Conservation (phyloP, 2,888 invertebrate genomes). For the Drosophila helvetica region DNA sequence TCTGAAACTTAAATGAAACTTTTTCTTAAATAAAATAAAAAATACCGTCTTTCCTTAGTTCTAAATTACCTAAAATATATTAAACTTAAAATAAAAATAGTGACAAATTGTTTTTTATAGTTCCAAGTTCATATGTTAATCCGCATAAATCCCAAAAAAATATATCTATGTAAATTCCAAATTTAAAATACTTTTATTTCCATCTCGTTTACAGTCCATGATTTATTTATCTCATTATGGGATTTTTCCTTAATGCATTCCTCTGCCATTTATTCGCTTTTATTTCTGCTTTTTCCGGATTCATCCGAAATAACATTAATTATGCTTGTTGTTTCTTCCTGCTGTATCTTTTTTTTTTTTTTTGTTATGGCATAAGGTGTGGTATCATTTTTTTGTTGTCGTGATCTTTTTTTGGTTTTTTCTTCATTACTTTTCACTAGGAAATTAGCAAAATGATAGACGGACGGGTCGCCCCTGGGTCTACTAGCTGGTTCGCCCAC, state of each 20-base stretch:
- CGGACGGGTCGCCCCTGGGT: slow-evolving; percentile 42
- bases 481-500: slow-evolving; percentile 56
- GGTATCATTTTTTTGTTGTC: slow-evolving; percentile 38
- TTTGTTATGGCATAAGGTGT: slow-evolving; percentile 50
- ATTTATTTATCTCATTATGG: slow-evolving; percentile 39
- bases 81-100: neutral
- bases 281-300: slow-evolving; percentile 12
- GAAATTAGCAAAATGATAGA: slow-evolving; percentile 25
- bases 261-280: slow-evolving; percentile 17
- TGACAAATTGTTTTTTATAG: neutral
- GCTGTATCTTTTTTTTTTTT: slow-evolving; percentile 25
- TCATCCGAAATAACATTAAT: slow-evolving; percentile 53
- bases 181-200: slow-evolving; percentile 20
- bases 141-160: neutral
- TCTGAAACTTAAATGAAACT: neutral
- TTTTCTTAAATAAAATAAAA: neutral
- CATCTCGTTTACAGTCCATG: slow-evolving; percentile 21
- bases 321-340: slow-evolving; percentile 44
- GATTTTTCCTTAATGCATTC: slow-evolving; percentile 28
- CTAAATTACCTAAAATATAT: too few species aligned
- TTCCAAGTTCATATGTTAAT: slow-evolving; percentile 8
- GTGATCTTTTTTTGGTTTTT: slow-evolving; percentile 9
- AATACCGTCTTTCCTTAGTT: neutral
- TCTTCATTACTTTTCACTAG: slow-evolving; percentile 18
- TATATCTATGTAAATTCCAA: slow-evolving; percentile 5